Conservation (phyloP, 2,113 vertebrate species). For the Myiozetetes cayanensis region DNA sequence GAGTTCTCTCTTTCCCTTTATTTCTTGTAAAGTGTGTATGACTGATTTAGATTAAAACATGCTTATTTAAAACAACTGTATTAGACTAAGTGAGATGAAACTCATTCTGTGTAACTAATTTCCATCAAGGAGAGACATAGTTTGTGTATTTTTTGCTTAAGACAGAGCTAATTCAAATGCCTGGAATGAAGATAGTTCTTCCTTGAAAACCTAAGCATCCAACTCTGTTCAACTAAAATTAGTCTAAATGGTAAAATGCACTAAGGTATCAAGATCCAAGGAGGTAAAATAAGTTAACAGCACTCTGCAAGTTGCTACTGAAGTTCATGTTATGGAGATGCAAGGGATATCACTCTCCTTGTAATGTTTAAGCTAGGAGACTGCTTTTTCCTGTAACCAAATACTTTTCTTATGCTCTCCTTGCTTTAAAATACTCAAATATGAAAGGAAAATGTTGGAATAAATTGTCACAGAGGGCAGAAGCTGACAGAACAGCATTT, state of each 20-base stretch:
- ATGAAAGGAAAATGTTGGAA: not conserved
- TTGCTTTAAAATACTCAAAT: not conserved
- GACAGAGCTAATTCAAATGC: not conserved
- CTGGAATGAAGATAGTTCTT: not conserved
- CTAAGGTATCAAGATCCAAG: not conserved
- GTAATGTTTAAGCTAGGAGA: not conserved
- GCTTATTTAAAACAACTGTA: not conserved
- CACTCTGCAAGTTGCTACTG: accelerated
- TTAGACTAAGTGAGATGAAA: not conserved
- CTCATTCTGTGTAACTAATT: not conserved
- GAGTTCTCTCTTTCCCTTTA: not conserved
- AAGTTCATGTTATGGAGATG: not conserved
- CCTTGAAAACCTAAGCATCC: not conserved
- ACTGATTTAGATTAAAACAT: not conserved
- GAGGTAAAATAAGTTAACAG: not conserved
- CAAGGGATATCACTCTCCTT: not conserved
- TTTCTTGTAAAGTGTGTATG: not conserved
- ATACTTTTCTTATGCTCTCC: not conserved
- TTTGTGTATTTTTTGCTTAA: not conserved
- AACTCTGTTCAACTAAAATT: not conserved
- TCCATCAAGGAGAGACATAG: not conserved
- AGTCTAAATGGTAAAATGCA: not conserved
- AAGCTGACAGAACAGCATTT: not conserved
- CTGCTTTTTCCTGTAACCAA: not conserved
- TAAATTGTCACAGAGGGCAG: not conserved